A percentile compares a stretch with the other conserved stretches of the same genome.
Evolutionary conservation across 1,140 invertebrate species (phyloP).

Genomic region (Tribolium madens): DNA sequence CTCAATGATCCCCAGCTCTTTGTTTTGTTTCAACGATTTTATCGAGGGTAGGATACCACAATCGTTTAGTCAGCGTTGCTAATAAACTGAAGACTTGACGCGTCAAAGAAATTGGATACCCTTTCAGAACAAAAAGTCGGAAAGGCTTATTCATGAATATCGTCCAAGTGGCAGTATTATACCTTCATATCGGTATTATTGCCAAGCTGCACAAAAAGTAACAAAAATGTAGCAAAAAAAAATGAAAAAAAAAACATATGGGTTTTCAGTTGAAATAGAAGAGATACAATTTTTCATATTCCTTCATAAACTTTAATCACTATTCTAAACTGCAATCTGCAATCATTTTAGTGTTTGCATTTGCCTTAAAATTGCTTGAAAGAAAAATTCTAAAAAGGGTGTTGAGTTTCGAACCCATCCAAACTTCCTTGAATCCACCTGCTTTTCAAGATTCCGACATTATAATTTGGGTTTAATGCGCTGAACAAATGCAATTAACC

Average conservation of each 20-base stretch:
- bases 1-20: background rate
- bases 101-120: slow-evolving; percentile 8
- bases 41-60: slow-evolving; percentile 23
- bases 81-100: slow-evolving; percentile 2
- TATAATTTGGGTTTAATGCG: slow-evolving; percentile 48
- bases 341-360: too few species aligned
- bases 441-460: slow-evolving; percentile 38
- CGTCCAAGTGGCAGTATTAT: background rate
- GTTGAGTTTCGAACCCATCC: background rate
- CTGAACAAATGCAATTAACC: slow-evolving; percentile 49
- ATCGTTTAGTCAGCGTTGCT: slow-evolving; percentile 26
- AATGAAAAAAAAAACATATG: too few species aligned
- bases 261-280: too few species aligned
- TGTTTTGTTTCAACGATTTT: background rate
- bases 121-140: background rate
- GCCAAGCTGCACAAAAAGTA: too few species aligned
- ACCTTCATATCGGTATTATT: too few species aligned
- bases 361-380: too few species aligned
- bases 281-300: too few species aligned
- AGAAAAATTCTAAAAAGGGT: too few species aligned
- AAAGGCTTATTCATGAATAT: slow-evolving; percentile 1
- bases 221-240: too few species aligned
- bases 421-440: slow-evolving; percentile 14
- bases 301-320: too few species aligned
- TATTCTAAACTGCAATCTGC: too few species aligned